phyloP scores from a whole-genome alignment of 92 coral and sea anemone genomes.

The Micromussa lordhowensis region DNA sequence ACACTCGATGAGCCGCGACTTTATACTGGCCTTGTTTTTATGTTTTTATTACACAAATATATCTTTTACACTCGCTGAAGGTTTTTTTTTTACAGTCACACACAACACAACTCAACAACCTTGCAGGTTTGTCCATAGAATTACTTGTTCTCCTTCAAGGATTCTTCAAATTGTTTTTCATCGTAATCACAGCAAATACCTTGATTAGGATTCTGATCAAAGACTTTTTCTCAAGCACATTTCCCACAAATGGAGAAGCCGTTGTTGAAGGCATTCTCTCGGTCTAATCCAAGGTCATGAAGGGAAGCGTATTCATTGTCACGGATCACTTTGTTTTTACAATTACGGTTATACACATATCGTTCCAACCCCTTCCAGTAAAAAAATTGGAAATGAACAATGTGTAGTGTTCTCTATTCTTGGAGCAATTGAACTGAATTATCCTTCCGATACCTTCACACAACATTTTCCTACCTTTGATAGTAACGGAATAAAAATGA shows the following conservation, averaged over 20 bases:
- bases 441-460: background rate
- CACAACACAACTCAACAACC: no score
- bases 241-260: background rate
- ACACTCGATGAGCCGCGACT: no score
- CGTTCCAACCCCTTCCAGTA: background rate
- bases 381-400: slow-evolving; percentile 16
- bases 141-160: no score
- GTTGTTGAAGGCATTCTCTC: background rate
- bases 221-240: background rate
- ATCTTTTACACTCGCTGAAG: no score
- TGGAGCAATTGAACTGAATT: background rate
- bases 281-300: slow-evolving; percentile 8
- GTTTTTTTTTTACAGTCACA: no score
- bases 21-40: no score
- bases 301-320: background rate
- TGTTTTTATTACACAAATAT: no score
- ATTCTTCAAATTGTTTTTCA: background rate
- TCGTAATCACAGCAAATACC: background rate
- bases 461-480: background rate
- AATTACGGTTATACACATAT: background rate
- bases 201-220: background rate
- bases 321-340: background rate
- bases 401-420: background rate
- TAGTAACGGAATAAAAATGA: background rate
- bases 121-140: no score